Base-by-base conservation (phyloP, 1,140 invertebrate genomes). In the Drosophila rhopaloa region DNA sequence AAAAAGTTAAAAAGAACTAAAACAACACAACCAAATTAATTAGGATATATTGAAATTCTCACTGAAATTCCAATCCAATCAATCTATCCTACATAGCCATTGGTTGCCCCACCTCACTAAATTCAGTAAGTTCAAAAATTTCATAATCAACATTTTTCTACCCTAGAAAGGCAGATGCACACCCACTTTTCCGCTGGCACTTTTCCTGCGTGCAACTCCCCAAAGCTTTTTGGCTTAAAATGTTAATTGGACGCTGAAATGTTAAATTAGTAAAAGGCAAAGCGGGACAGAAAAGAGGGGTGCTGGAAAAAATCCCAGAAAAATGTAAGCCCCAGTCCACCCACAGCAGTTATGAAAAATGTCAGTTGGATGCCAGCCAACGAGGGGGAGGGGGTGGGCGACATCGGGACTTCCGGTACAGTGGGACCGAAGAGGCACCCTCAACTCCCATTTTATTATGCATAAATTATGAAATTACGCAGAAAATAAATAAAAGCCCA, bases 231-330 rank as follows among this genome's bases (percentile, higher is more conserved):
- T 66, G 57, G 65, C 76, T 79, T 79, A 76, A 83, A 83, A 83
- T 84, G 81, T 84, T 84, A 84, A 84, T 84, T 84, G 81, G 81
- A 84, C 61, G 81, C 81, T 84, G 72, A 84, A 84, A 84, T 83
- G 76, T 79, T 76, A 79, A 79, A 83, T 79, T 83, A 79, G 65
- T 76, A 57, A 68, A 84, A 65, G 73, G 62, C 47, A 65, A 59
- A 61, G 38, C 54, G 47, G 46, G 14, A n/a, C 60, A 59, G 73
- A 19, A 41, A 27, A 9, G 6, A 48, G 63, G 40, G 56, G 54
- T 6, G 9, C n/a, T 16, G n/a, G 16, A 60, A 40, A 67, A 76
- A 60, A 76, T 68, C 8, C 14, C 32, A 68, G 32, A 68, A 50
- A 79, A 57, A 63, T 81, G 55, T 75, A 56, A 50, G 70, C 48